Percentiles rank a stretch among this genome's conserved stretches.
Conservation (phyloP, 1,140 invertebrate species). For the Drosophila persimilis region DNA sequence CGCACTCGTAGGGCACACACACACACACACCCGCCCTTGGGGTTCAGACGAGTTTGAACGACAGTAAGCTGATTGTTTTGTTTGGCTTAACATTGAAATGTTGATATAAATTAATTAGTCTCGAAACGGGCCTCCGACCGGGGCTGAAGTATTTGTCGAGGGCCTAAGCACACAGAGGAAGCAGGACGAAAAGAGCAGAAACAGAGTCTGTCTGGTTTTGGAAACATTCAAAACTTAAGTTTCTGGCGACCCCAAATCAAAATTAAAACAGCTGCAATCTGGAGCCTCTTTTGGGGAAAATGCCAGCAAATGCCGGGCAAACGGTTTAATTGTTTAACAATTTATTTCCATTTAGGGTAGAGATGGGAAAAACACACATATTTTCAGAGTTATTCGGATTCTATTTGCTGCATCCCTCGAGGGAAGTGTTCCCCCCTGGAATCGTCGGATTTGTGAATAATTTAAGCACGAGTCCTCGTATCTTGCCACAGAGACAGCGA, state of each 20-base stretch:
- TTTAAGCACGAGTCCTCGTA: neutral
- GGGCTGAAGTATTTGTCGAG: constrained; percentile 53
- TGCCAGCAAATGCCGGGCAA: neutral
- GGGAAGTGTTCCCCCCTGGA: too few relatives aligned
- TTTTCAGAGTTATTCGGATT: too few relatives aligned
- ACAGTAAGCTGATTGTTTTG: constrained; percentile 80
- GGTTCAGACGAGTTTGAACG: constrained; percentile 42
- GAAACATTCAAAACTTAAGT: constrained; percentile 17
- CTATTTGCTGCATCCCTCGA: too few relatives aligned
- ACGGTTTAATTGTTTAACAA: constrained; percentile 12
- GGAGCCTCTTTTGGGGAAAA: constrained; percentile 17
- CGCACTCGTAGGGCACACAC: too few relatives aligned
- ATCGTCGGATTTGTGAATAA: neutral
- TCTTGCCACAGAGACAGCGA: neutral
- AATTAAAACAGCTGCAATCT: constrained; percentile 61
- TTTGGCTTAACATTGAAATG: constrained; percentile 80
- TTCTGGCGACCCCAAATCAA: constrained; percentile 36
- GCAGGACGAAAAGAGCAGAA: constrained; percentile 7
- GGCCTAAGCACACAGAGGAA: constrained; percentile 16
- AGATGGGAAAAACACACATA: too few relatives aligned
- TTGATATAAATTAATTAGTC: constrained; percentile 81
- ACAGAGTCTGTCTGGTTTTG: neutral
- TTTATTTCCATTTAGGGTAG: neutral
- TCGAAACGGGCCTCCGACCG: constrained; percentile 43
- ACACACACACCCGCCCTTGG: neutral